These are phyloP conservation scores for Calcarius ornatus DNA, from an alignment of 2,113 vertebrate genomes.

Conservation along the genomic window DNA sequence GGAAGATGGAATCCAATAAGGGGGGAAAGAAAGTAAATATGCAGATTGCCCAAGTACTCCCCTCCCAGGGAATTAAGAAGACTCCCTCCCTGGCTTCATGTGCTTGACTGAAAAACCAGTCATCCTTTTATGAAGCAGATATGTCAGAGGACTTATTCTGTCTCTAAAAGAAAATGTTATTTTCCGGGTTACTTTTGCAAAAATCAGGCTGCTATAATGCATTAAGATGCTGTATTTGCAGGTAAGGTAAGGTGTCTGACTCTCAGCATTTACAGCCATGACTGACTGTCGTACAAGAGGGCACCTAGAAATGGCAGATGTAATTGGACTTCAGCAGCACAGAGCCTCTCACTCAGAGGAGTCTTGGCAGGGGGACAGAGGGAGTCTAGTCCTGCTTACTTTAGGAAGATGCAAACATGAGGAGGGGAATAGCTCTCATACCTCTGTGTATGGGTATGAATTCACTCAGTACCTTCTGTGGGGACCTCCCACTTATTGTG, in stretches of 20 bases:
- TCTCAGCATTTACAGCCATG: not conserved
- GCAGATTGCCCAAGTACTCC: not conserved
- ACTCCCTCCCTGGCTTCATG: not conserved
- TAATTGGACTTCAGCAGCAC: not conserved
- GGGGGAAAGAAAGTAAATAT: not conserved
- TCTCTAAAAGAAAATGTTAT: not conserved
- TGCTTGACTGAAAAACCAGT: not conserved
- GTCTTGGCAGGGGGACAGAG: not conserved
- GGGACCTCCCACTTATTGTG: accelerated
- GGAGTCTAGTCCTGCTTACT: not conserved
- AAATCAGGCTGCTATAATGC: not conserved
- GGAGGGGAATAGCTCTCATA: not conserved
- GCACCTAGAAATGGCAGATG: not conserved
- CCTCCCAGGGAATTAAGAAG: not conserved
- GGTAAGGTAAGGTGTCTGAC: not conserved
- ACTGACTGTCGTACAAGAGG: not conserved
- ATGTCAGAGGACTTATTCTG: not conserved
- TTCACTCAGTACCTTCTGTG: accelerated
- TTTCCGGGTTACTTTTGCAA: not conserved
- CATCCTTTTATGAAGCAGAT: not conserved
- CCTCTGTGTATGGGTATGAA: not conserved
- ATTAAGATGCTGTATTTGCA: not conserved
- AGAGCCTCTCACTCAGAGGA: not conserved
- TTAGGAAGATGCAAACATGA: not conserved
- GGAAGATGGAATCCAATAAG: constrained; percentile 21